These are phyloP conservation scores for Epinotia brunnichana DNA, from an alignment of 2,888 invertebrate species.

Conservation along the genomic window DNA sequence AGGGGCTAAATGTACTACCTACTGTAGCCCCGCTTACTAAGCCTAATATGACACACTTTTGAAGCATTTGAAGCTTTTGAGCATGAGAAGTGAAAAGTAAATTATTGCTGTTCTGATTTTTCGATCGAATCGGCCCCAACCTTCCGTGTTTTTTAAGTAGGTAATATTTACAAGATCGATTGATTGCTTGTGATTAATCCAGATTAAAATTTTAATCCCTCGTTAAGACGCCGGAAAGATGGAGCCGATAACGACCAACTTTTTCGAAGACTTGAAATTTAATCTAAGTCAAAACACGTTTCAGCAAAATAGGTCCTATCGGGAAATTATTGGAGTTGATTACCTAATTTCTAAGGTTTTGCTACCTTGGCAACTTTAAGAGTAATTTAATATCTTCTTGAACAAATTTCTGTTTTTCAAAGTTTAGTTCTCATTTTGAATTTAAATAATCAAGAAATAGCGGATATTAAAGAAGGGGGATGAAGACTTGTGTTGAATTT, in stretches of 20 bases:
- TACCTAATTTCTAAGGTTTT: background rate
- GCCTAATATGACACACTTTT: too few relatives aligned
- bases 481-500: too few relatives aligned
- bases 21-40: too few relatives aligned
- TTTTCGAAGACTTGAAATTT: background rate
- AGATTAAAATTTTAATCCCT: constrained; percentile 1
- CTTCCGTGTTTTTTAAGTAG: too few relatives aligned
- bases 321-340: background rate
- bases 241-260: background rate
- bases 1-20: too few relatives aligned
- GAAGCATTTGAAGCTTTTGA: too few relatives aligned
- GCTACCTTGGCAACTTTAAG: background rate
- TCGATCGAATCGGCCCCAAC: background rate
- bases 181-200: background rate
- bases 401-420: background rate
- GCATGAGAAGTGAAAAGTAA: too few relatives aligned
- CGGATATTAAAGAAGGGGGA: background rate
- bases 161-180: background rate
- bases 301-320: background rate
- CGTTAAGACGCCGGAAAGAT: background rate
- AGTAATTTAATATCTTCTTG: background rate
- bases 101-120: too few relatives aligned
- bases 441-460: background rate
- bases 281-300: background rate
- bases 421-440: background rate